These are phyloP conservation scores for Stichodactyla mertensii DNA, from an alignment of 64 coral and sea anemone species.

Conservation along the genomic window DNA sequence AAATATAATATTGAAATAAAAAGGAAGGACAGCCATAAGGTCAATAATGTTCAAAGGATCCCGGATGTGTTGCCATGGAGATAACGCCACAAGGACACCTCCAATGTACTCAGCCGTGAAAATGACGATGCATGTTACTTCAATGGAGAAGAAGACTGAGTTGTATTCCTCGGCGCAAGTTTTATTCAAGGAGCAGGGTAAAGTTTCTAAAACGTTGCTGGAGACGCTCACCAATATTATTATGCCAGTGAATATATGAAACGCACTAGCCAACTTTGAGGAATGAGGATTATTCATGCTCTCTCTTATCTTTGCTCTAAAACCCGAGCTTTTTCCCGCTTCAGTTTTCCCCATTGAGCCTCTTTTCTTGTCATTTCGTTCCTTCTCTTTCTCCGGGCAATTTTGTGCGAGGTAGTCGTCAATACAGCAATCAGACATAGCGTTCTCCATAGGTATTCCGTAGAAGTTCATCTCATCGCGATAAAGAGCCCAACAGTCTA, in stretches of 20 bases:
- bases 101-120: conserved; percentile 60
- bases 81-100: conserved; percentile 37
- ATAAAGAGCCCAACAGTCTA: conserved; percentile 33
- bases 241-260: conserved; percentile 40
- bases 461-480: conserved; percentile 54
- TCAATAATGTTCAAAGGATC: conserved; percentile 60
- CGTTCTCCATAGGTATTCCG: background rate
- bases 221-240: conserved; percentile 39
- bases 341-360: background rate
- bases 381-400: background rate
- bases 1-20: conserved; percentile 56
- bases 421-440: background rate
- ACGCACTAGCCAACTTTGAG: background rate
- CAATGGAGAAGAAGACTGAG: conserved; percentile 36
- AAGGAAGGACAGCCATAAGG: conserved; percentile 58
- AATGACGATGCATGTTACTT: conserved; percentile 37
- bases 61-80: conserved; percentile 34
- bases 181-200: conserved; percentile 11
- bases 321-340: no score
- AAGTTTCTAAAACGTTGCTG: conserved; percentile 34
- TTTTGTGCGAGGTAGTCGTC: conserved; percentile 1
- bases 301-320: background rate
- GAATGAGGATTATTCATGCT: background rate
- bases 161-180: conserved; percentile 41
- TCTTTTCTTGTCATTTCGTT: background rate